Evolutionary conservation across 2,888 invertebrate genomes (phyloP).

Genomic region (Conistra vaccinii): DNA sequence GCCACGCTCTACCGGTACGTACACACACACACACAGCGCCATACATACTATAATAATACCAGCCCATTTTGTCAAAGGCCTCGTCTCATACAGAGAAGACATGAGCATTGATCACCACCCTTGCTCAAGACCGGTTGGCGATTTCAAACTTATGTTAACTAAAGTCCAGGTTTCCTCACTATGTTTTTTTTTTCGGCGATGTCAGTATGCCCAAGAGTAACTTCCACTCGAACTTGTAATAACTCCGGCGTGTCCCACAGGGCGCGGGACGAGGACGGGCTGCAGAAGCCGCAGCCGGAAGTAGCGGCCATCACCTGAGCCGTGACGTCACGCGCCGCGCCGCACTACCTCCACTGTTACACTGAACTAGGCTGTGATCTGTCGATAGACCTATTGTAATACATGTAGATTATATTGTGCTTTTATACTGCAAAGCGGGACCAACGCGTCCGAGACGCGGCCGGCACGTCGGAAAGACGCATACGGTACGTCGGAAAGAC

Average conservation of each 20-base stretch:
- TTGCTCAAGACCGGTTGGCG: not conserved
- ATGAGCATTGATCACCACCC: no score
- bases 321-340: conserved; percentile 24
- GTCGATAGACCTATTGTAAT: conserved; percentile 82
- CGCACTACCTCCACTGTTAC: conserved; percentile 74
- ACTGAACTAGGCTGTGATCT: conserved; percentile 89
- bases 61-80: not conserved
- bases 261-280: conserved; percentile 86
- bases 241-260: conserved; percentile 65
- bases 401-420: conserved; percentile 75
- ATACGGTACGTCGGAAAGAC: not conserved
- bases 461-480: not conserved
- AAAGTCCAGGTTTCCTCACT: not conserved
- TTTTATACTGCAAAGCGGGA: conserved; percentile 80
- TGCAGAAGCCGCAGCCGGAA: conserved; percentile 78
- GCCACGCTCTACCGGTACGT: conserved; percentile 77
- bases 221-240: no score
- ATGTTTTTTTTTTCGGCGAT: not conserved
- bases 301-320: conserved; percentile 82
- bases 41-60: not conserved
- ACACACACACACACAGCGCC: no score
- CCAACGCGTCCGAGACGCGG: conserved; percentile 71
- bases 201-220: not conserved
- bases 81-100: not conserved
- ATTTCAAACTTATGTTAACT: not conserved